These are phyloP conservation scores for Plagiodera versicolora DNA, from an alignment of 2,888 invertebrate species.

Conservation along the genomic window DNA sequence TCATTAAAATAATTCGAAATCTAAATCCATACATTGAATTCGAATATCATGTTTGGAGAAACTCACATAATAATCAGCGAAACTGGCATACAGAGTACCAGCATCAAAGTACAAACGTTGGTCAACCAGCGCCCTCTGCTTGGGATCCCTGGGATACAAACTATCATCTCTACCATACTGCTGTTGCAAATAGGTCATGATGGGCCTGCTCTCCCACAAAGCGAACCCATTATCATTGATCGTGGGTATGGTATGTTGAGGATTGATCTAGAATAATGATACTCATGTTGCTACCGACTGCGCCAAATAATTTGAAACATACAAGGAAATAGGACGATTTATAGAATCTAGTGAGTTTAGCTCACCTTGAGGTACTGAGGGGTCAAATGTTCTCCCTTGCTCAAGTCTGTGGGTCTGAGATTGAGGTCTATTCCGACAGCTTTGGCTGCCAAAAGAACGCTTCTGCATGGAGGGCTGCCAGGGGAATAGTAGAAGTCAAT, in stretches of 20 bases:
- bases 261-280: constrained; percentile 66
- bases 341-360: not conserved
- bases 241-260: constrained; percentile 84
- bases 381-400: constrained; percentile 66
- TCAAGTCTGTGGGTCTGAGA: constrained; percentile 62
- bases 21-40: too few relatives aligned
- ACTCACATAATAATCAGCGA: constrained; percentile 74
- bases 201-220: constrained; percentile 84
- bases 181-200: constrained; percentile 76
- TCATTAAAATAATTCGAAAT: too few relatives aligned
- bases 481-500: constrained; percentile 66
- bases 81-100: constrained; percentile 71
- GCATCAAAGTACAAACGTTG: constrained; percentile 80
- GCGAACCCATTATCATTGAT: constrained; percentile 80
- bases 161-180: constrained; percentile 78
- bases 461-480: constrained; percentile 68
- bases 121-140: constrained; percentile 75
- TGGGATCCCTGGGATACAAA: constrained; percentile 77
- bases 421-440: constrained; percentile 68
- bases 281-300: too few relatives aligned
- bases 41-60: too few relatives aligned
- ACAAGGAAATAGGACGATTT: not conserved
- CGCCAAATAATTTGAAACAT: not conserved
- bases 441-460: constrained; percentile 66
- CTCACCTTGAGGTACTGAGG: constrained; percentile 71